Evolutionary conservation across 2,888 invertebrate species (phyloP).

Genomic region (Leptinotarsa peninsularis): DNA sequence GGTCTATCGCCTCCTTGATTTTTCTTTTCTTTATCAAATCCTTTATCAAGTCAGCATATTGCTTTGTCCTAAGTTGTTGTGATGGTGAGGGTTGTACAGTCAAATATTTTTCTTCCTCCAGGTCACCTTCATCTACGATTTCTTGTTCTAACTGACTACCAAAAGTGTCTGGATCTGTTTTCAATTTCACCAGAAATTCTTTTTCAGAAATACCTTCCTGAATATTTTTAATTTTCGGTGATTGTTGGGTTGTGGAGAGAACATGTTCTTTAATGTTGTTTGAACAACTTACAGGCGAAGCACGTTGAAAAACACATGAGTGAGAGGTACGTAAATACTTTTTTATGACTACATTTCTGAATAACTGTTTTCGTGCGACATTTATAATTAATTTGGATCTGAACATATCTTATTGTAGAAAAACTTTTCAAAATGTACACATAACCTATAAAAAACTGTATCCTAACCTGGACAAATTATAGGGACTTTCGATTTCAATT

Average conservation of each 20-base stretch:
- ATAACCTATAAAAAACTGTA: background rate
- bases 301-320: background rate
- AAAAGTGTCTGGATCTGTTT: conserved; percentile 72
- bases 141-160: conserved; percentile 65
- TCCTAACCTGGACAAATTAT: no score
- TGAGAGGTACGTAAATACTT: conserved; percentile 1
- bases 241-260: background rate
- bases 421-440: background rate
- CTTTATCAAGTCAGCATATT: conserved; percentile 81
- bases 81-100: conserved; percentile 66
- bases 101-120: conserved; percentile 71
- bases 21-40: conserved; percentile 73
- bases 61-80: conserved; percentile 71
- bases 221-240: background rate
- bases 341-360: background rate
- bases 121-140: conserved; percentile 68
- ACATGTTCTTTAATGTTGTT: conserved; percentile 1
- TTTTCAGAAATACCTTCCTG: conserved; percentile 47
- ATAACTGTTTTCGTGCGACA: conserved; percentile 6
- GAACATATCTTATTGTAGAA: conserved; percentile 1
- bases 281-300: background rate
- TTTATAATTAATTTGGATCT: conserved; percentile 1
- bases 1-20: conserved; percentile 81
- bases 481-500: no score
- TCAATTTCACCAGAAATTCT: conserved; percentile 59